Conservation (phyloP, 2,888 invertebrate genomes). For the Tillus elongatus region DNA sequence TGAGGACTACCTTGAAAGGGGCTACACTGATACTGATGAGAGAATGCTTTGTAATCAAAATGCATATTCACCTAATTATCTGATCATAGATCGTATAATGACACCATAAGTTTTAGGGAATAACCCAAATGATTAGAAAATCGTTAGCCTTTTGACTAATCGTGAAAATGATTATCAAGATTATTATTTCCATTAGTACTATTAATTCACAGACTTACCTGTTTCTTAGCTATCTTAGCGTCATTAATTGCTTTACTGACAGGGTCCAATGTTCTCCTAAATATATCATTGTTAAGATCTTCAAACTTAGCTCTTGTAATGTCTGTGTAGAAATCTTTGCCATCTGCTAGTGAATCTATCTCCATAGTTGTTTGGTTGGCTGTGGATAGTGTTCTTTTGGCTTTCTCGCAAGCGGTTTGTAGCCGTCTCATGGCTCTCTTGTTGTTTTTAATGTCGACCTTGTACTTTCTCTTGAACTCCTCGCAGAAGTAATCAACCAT, state of each 20-base stretch:
- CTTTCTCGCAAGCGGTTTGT: slow-evolving; percentile 54
- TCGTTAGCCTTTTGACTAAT: no score
- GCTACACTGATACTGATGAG: no score
- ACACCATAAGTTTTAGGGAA: no score
- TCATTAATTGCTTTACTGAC: slow-evolving; percentile 56
- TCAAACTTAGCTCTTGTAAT: slow-evolving; percentile 57
- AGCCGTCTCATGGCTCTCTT: slow-evolving; percentile 51
- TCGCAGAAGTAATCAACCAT: slow-evolving; percentile 47
- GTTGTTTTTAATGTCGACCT: slow-evolving; percentile 42
- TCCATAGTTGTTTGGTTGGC: slow-evolving; percentile 50
- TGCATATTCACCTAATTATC: no score
- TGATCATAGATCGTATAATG: no score
- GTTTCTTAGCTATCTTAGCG: slow-evolving; percentile 50
- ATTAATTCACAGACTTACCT: no score
- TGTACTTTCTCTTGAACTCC: slow-evolving; percentile 49
- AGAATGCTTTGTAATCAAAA: no score
- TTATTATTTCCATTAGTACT: no score
- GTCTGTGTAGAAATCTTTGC: slow-evolving; percentile 50
- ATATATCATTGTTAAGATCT: slow-evolving; percentile 54
- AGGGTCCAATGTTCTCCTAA: slow-evolving; percentile 53
- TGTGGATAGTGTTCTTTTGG: slow-evolving; percentile 51
- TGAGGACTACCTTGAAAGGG: no score
- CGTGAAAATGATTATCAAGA: no score
- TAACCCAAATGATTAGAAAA: no score
- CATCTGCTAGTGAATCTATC: slow-evolving; percentile 52